These are phyloP conservation scores for Acleris cristana DNA, from an alignment of 2,888 invertebrate species.

Conservation along the genomic window DNA sequence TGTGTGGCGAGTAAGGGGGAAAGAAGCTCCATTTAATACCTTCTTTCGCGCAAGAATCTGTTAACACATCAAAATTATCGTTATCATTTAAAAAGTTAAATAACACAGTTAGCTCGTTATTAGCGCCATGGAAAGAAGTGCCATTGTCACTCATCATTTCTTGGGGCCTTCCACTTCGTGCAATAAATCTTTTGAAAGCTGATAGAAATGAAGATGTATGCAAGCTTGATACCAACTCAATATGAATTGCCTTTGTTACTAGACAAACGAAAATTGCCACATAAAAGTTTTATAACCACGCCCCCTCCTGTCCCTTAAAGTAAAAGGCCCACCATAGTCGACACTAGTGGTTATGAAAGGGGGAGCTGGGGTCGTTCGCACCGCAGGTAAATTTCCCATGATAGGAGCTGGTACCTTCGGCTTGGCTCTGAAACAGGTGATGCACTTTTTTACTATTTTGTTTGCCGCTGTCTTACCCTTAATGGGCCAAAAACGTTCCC, in stretches of 20 bases:
- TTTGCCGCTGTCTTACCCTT: not conserved
- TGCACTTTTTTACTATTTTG: conserved; percentile 4
- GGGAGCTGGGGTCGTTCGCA: not conserved
- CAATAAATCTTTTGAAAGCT: not conserved
- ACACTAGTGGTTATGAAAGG: not conserved
- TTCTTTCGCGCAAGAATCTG: too few relatives aligned
- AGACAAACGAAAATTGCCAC: not conserved
- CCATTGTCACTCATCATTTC: not conserved
- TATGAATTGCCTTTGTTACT: not conserved
- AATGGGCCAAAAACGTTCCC: conserved; percentile 10
- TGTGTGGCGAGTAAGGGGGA: too few relatives aligned
- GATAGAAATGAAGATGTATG: not conserved
- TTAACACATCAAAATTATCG: too few relatives aligned
- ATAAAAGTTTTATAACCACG: not conserved
- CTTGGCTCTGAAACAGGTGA: conserved; percentile 9
- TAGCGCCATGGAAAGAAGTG: not conserved
- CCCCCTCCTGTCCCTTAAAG: not conserved
- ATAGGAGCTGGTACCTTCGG: not conserved
- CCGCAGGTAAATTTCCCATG: not conserved
- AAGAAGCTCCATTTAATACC: too few relatives aligned
- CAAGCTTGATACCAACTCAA: not conserved
- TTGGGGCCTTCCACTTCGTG: not conserved
- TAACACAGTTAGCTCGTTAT: not conserved
- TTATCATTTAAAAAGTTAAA: not conserved
- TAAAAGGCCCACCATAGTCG: not conserved